These are phyloP conservation scores for Tetramorium parvispinum DNA, from an alignment of 1,140 invertebrate genomes.

Conservation along the genomic window DNA sequence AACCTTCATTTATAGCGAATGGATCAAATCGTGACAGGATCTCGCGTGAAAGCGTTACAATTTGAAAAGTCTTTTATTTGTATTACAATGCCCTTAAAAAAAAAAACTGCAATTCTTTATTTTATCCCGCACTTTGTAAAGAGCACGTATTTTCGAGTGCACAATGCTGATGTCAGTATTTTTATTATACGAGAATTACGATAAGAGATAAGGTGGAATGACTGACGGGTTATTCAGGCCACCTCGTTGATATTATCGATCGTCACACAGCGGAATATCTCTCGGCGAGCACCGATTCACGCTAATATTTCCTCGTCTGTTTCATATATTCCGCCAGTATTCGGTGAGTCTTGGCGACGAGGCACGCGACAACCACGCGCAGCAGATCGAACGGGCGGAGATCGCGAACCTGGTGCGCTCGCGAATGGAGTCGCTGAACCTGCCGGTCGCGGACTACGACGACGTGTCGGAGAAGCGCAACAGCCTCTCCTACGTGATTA, in stretches of 20 bases:
- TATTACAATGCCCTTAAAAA: too few species aligned
- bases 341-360: conserved; percentile 93
- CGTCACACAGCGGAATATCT: not conserved
- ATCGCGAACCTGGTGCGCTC: conserved; percentile 97
- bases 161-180: not conserved
- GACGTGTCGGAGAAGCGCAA: conserved; percentile 96
- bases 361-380: conserved; percentile 93
- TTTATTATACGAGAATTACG: not conserved
- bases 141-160: not conserved
- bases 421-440: conserved; percentile 96
- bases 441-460: conserved; percentile 96
- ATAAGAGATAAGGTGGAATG: not conserved
- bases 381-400: conserved; percentile 97
- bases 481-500: conserved; percentile 98
- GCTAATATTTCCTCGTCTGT: conserved; percentile 5
- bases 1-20: not conserved
- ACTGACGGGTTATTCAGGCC: not conserved
- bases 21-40: not conserved
- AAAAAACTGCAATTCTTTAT: not conserved
- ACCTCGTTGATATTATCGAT: conserved; percentile 30
- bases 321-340: conserved; percentile 87
- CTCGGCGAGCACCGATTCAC: not conserved
- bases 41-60: not conserved
- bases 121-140: conserved; percentile 24
- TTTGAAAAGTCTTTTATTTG: not conserved